phyloP scores from a whole-genome alignment of 1,140 invertebrate genomes.

The Pemphigus obesinymphae region DNA sequence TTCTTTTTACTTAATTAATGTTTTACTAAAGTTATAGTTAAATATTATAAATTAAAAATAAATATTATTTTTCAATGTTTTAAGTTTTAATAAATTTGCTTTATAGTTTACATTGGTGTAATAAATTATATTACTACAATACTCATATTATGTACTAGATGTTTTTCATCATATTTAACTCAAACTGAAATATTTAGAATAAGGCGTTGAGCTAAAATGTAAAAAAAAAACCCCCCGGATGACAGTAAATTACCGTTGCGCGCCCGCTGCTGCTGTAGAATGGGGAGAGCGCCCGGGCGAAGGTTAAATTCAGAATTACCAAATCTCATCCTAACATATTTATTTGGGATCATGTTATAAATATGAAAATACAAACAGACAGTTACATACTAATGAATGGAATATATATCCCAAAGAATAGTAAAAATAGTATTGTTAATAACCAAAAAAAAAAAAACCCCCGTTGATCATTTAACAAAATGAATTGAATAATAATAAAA shows the following conservation, averaged over 20 bases:
- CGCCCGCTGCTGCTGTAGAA: background rate
- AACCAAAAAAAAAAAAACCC: too few relatives aligned
- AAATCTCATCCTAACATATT: too few relatives aligned
- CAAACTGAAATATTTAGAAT: background rate
- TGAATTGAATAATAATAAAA: too few relatives aligned
- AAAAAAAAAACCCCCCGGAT: background rate
- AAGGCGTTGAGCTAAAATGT: background rate
- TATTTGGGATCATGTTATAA: too few relatives aligned
- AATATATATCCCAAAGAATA: too few relatives aligned
- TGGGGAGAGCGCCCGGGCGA: background rate
- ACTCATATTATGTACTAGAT: background rate
- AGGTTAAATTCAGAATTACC: background rate
- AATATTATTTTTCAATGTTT: background rate
- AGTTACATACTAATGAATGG: too few relatives aligned
- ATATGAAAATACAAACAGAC: too few relatives aligned
- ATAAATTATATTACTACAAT: background rate
- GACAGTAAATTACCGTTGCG: background rate
- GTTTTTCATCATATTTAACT: background rate
- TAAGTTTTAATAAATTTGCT: background rate
- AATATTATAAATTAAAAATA: too few relatives aligned
- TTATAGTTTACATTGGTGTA: too few relatives aligned
- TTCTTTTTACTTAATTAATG: background rate
- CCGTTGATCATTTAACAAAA: too few relatives aligned
- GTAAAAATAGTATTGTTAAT: too few relatives aligned
- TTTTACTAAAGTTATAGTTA: background rate